Evolutionary conservation across 2,888 invertebrate genomes (phyloP), one percentile per base, ranked within the genome.

Genomic region (Hypercompe scribonia): DNA sequence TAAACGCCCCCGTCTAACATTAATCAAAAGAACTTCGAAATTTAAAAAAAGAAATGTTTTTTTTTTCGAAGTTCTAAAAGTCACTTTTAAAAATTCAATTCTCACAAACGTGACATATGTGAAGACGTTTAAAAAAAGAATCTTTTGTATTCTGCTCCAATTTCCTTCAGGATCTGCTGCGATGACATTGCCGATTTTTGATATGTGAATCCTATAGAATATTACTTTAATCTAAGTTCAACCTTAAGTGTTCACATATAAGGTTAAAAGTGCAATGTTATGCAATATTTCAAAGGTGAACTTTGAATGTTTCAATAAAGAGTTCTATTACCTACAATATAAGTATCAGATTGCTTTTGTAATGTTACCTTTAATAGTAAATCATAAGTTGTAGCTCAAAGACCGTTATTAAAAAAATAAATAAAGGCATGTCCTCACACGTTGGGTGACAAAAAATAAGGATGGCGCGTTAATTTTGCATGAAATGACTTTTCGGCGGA

Each of bases 391-490:
- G 84, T 83, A 70, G 72, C 71, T 85, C 79, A 85, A 86, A 82
- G 82, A 86, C 88, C 87, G 89, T 89, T 89, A 87, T 86, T 82
- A 87, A 90, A 91, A 91, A 91, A 90, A 85, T 65, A 77, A 82
- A 87, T 84, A 87, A 89, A 89, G 82, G 87, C 84, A 83, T 80
- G 87, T 89, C 89, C 88, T 89, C 87, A 86, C 86, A 88, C 86
- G 82, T 85, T 65, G 77, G 82, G 80, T 86, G 89, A 89, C 89
- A 89, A 90, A 91, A 91, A 91, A 84, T 77, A 80, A 79, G 88
- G 88, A 80, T 75, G 86, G 90, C 87, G 86, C 85, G 87, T 91
- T 93, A 93, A 94, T 92, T 93, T 94, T 89, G 94, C 94, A 92
- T 94, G 94, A 93, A 93, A 93, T 94, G 88, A 93, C 91, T 92